phyloP scores from a whole-genome alignment of 1,140 invertebrate species.

The Drosophila sp. region DNA sequence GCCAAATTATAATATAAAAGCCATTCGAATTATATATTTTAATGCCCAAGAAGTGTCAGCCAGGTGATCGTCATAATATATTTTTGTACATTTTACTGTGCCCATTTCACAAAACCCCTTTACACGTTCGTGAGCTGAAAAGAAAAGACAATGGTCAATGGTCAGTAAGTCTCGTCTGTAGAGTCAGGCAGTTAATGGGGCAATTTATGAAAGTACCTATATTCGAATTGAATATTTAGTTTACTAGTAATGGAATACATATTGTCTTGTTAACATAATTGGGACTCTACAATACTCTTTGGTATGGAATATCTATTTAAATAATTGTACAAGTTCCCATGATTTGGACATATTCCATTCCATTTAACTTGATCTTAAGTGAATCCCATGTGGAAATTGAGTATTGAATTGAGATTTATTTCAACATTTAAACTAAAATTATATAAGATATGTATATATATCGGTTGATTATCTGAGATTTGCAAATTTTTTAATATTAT shows the following conservation, averaged over 20 bases:
- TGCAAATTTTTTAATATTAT: too few relatives aligned
- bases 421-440: too few relatives aligned
- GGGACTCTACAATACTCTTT: background rate
- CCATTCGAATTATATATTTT: constrained; percentile 55
- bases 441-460: too few relatives aligned
- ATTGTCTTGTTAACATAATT: background rate
- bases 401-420: too few relatives aligned
- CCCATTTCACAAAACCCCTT: constrained; percentile 21
- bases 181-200: constrained; percentile 5
- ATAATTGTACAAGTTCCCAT: too few relatives aligned
- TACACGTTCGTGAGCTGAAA: constrained; percentile 13
- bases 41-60: constrained; percentile 60
- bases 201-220: background rate
- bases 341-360: too few relatives aligned
- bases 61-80: constrained; percentile 52
- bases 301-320: too few relatives aligned
- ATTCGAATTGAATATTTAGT: background rate
- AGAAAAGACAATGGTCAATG: constrained; percentile 4
- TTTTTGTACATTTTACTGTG: constrained; percentile 57
- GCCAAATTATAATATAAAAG: constrained; percentile 62
- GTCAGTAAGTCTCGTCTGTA: constrained; percentile 3
- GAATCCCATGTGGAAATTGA: too few relatives aligned
- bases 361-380: too few relatives aligned
- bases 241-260: constrained; percentile 1
- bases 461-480: too few relatives aligned